Base-by-base conservation (phyloP, 2,888 invertebrate species). In the Caenorhabditis sp. region DNA sequence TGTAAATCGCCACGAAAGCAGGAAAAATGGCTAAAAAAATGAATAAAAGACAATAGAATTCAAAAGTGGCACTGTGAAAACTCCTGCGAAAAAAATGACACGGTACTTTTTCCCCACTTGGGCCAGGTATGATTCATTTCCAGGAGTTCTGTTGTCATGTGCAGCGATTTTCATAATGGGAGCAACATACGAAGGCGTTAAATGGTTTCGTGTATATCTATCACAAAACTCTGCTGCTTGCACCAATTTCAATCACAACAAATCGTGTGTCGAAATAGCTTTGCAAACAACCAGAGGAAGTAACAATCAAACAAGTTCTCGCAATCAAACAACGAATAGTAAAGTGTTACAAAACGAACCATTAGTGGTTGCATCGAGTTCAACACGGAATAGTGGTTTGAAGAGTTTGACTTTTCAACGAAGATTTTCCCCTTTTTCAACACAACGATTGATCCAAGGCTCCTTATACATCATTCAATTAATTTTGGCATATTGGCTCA, bases 161-260 rank as follows among this genome's bases (percentile, higher is more conserved):
- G 89, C 96, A 77, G 93, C 93, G 57, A 94, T 97, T 85, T 94
- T 96, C 88, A 90, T 95, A 76, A 92, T 97, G 91, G 95, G 95
- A 6, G 92, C 95, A 62, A 90, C 95, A 27, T 97, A 97, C 89
- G 97, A 99, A 91, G 96, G 95, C 0, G 91, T 99, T 2, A 97
- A 97, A 90, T 95, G 94, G 90, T 92, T 86, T 66, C 80, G 87
- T 23, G 80, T 86, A 12, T 81, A 85, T 58, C 73, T 85, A 43
- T 43, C 43, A 5, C 43, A 43, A 43, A 43, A 43, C 14, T 43
- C 12, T 2, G 14, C 43, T 17, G 14, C 14, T 43, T 43, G 43
- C 43, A 43, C 53, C n/a, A 17, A 14, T 14, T 36, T 37, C 17
- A 21, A 67, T 17, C 67, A 62, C 5, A 74, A 74, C 21, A 69